Evolutionary conservation across 2,888 invertebrate species (phyloP).

Genomic region (Esperia sulphurella): DNA sequence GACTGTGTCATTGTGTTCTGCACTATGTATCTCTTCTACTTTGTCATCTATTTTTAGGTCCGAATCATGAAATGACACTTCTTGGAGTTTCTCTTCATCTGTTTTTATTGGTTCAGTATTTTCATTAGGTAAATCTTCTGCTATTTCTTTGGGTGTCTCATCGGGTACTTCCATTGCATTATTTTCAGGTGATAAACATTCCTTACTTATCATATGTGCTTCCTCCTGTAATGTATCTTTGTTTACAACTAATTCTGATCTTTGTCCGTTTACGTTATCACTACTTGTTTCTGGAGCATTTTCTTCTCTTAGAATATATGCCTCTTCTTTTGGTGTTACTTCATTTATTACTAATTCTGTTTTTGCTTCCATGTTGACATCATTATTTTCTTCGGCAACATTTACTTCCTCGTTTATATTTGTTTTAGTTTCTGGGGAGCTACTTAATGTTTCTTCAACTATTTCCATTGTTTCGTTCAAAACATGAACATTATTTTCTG

Average conservation of each 20-base stretch:
- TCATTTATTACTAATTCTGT: no score
- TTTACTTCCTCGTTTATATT: not conserved
- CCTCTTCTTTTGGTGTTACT: no score
- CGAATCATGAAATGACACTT: not conserved
- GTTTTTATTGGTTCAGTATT: not conserved
- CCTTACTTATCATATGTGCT: not conserved
- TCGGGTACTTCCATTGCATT: not conserved
- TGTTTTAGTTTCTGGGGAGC: no score
- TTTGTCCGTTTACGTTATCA: no score
- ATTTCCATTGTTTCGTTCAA: conserved; percentile 55
- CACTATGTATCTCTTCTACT: not conserved
- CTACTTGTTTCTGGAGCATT: no score
- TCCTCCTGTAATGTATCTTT: not conserved
- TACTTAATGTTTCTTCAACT: not conserved
- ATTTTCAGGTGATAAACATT: not conserved
- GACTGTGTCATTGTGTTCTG: conserved; percentile 8
- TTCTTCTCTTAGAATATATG: no score
- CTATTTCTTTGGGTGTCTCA: conserved; percentile 1
- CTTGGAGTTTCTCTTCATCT: not conserved
- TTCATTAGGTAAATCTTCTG: not conserved
- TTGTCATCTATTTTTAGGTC: no score
- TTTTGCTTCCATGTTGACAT: no score
- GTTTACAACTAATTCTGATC: not conserved
- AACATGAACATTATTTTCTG: conserved; percentile 54
- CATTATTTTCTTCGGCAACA: no score